Percentiles rank a stretch among this genome's conserved stretches.
Conservation (phyloP, 2,113 vertebrate species). For the Polypterus bichir region DNA sequence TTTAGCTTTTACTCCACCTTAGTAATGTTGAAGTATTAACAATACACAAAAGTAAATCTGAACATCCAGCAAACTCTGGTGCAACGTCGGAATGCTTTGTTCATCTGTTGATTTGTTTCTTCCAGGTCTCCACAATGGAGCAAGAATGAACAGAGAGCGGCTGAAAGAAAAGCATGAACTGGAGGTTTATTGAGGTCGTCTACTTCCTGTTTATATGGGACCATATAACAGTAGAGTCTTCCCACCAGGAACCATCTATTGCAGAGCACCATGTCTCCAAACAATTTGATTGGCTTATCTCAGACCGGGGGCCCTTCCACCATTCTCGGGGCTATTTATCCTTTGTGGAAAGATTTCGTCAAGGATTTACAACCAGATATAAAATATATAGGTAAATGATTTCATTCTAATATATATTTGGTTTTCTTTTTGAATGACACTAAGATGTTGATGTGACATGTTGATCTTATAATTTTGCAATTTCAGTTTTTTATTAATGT, state of each 20-base stretch:
- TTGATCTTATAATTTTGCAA: too few species aligned
- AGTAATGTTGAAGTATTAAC: too few species aligned
- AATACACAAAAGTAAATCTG: too few species aligned
- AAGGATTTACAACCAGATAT: conserved; percentile 99
- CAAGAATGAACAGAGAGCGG: conserved; percentile 99
- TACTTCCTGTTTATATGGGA: conserved; percentile 99
- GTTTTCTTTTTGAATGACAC: too few species aligned
- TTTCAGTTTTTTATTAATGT: too few species aligned
- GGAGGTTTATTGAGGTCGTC: conserved; percentile 99
- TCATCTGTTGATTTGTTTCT: not conserved
- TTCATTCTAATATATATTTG: not conserved
- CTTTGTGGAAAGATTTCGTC: conserved; percentile 99
- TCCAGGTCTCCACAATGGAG: conserved; percentile 98
- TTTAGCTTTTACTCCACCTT: too few species aligned
- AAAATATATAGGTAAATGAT: conserved; percentile 96
- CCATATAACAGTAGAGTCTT: conserved; percentile 94
- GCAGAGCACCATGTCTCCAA: conserved; percentile 96
- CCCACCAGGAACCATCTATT: conserved; percentile 83
- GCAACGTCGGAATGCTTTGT: too few species aligned
- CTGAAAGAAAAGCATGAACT: conserved; percentile 99
- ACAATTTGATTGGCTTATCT: conserved; percentile 99
- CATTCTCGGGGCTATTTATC: conserved; percentile 97
- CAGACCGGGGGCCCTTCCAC: conserved; percentile 98
- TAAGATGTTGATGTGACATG: too few species aligned
- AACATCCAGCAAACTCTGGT: too few species aligned